These are phyloP conservation scores for Odobenus rosmarus DNA, from an alignment of 2,113 vertebrate genomes.

Conservation along the genomic window DNA sequence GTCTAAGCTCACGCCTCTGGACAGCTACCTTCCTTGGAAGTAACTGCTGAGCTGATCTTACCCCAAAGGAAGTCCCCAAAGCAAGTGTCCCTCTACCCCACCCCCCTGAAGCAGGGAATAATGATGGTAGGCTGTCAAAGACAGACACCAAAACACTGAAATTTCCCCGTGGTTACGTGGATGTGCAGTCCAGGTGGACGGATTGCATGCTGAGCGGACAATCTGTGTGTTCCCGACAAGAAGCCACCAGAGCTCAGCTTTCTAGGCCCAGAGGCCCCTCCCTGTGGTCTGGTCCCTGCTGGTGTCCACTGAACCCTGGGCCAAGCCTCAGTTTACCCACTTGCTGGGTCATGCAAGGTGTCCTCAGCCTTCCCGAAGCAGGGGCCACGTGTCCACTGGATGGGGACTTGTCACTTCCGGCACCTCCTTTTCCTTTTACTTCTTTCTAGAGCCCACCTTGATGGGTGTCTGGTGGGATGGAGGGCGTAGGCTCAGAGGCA, in stretches of 20 bases:
- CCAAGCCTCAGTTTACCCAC: background rate
- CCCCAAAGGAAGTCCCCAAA: background rate
- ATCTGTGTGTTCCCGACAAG: background rate
- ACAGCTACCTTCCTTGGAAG: background rate
- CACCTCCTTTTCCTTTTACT: background rate
- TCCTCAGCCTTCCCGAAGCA: background rate
- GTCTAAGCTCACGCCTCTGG: background rate
- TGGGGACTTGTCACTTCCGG: background rate
- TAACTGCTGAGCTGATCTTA: background rate
- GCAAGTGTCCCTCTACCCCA: accelerated
- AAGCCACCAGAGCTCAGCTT: background rate
- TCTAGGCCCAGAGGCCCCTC: background rate
- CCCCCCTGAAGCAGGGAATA: background rate
- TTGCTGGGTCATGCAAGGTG: background rate
- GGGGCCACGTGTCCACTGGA: background rate
- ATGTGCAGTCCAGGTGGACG: background rate
- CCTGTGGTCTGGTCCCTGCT: background rate
- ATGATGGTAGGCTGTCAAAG: accelerated
- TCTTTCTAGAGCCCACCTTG: background rate
- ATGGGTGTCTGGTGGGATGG: background rate
- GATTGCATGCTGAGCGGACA: background rate
- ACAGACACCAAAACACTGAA: background rate
- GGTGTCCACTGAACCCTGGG: background rate
- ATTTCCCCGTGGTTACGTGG: background rate
- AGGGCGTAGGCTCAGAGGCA: background rate